A percentile compares a stretch with the other conserved stretches of the same genome.
Evolutionary conservation across 1,140 invertebrate genomes (phyloP).

Genomic region (Lasioglossum albipes): DNA sequence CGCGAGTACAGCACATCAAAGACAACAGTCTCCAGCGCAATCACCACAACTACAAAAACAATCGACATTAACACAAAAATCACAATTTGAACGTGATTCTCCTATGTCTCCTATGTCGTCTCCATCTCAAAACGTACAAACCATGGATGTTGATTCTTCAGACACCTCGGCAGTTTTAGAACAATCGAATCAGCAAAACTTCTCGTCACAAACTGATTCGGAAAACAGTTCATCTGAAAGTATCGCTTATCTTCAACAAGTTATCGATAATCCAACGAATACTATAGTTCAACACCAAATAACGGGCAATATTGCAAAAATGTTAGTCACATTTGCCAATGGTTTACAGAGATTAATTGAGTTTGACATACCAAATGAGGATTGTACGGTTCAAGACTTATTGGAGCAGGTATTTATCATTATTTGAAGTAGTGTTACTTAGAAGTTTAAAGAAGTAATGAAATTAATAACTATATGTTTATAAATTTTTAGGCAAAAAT

Average conservation of each 20-base stretch:
- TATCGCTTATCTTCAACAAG: slow-evolving; percentile 71
- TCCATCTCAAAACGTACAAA: slow-evolving; percentile 48
- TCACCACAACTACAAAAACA: slow-evolving; percentile 63
- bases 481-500: slow-evolving; percentile 82
- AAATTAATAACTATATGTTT: slow-evolving; percentile 20
- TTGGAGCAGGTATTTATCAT: slow-evolving; percentile 84
- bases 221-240: slow-evolving; percentile 65
- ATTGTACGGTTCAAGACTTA: slow-evolving; percentile 89
- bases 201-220: slow-evolving; percentile 52
- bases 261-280: slow-evolving; percentile 71
- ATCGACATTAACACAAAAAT: slow-evolving; percentile 51
- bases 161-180: slow-evolving; percentile 45
- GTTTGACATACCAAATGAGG: slow-evolving; percentile 88
- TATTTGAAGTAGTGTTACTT: too few species aligned
- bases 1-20: slow-evolving; percentile 60
- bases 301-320: slow-evolving; percentile 84
- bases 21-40: slow-evolving; percentile 72
- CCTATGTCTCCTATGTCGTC: background rate
- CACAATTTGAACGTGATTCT: slow-evolving; percentile 63
- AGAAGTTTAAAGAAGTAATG: slow-evolving; percentile 5
- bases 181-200: slow-evolving; percentile 51
- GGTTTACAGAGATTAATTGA: slow-evolving; percentile 89
- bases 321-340: slow-evolving; percentile 86
- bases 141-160: slow-evolving; percentile 51
- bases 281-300: slow-evolving; percentile 77